phyloP scores from a whole-genome alignment of 2,888 invertebrate species.

The Drosophila neonasuta region DNA sequence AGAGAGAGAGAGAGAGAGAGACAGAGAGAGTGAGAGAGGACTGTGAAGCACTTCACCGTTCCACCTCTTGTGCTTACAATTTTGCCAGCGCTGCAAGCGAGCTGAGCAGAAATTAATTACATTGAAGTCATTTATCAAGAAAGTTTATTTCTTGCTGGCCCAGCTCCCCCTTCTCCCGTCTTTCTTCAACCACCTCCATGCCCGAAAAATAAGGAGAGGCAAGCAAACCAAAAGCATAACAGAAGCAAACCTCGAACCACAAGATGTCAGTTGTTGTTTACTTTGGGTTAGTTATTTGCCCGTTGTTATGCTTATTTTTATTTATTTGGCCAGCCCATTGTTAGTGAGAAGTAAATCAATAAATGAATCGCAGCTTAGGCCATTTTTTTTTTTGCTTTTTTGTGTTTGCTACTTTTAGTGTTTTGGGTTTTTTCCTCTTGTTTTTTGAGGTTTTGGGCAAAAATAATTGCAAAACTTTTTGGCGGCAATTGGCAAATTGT shows the following conservation, averaged over 20 bases:
- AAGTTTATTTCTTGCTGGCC: conserved; percentile 73
- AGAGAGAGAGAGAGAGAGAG: neutral
- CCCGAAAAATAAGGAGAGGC: conserved; percentile 4
- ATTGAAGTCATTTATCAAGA: conserved; percentile 79
- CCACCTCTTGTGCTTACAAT: conserved; percentile 49
- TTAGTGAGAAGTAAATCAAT: conserved; percentile 71
- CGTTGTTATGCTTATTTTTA: conserved; percentile 71
- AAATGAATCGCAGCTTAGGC: conserved; percentile 66
- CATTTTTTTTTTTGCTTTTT: conserved; percentile 31
- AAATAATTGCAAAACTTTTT: conserved; percentile 76
- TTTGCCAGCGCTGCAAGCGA: conserved; percentile 66
- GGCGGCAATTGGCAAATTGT: conserved; percentile 68
- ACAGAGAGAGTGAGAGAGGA: neutral
- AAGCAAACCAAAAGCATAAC: conserved; percentile 33
- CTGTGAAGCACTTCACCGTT: conserved; percentile 13
- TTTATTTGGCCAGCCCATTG: conserved; percentile 65
- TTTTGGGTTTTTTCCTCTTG: conserved; percentile 7
- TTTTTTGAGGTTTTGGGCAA: conserved; percentile 38
- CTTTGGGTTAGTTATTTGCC: conserved; percentile 65
- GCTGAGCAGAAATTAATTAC: conserved; percentile 76
- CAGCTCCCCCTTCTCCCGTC: neutral
- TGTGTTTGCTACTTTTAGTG: neutral
- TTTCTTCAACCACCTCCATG: neutral
- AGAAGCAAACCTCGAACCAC: conserved; percentile 53
- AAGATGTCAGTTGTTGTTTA: conserved; percentile 73